phyloP scores from a whole-genome alignment of 30 jellyfish, hydroid and myxozoan species.

The Cassiopea xamachana region DNA sequence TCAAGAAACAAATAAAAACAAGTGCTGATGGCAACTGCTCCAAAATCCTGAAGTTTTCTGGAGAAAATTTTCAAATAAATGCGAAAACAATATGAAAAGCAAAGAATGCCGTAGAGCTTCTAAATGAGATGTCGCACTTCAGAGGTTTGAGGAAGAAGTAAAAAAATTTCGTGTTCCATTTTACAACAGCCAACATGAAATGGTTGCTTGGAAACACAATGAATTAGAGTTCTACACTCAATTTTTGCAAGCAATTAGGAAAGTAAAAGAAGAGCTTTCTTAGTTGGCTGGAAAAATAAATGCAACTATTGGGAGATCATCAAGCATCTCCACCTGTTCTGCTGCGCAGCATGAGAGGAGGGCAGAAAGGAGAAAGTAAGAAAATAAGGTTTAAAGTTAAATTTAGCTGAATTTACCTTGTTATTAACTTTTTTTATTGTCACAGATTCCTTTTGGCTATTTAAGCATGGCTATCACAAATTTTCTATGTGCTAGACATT shows the following conservation, averaged over 20 bases:
- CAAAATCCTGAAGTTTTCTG: conserved; percentile 52
- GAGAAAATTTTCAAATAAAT: conserved; percentile 19
- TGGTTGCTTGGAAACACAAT: conserved; percentile 50
- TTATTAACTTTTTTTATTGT: too few relatives aligned
- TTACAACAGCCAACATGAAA: background rate
- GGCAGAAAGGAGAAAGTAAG: too few relatives aligned
- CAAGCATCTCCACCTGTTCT: too few relatives aligned
- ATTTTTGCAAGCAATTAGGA: background rate
- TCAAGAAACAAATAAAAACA: conserved; percentile 20
- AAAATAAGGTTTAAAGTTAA: too few relatives aligned
- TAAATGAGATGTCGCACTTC: background rate
- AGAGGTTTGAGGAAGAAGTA: background rate
- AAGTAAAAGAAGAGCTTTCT: too few relatives aligned
- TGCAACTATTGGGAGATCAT: too few relatives aligned
- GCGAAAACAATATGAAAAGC: conserved; percentile 34
- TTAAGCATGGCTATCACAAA: too few relatives aligned
- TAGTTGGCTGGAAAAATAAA: too few relatives aligned
- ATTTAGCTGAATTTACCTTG: too few relatives aligned
- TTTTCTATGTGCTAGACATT: too few relatives aligned
- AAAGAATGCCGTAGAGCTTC: conserved; percentile 13
- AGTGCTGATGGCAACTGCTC: conserved; percentile 53
- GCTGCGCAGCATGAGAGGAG: too few relatives aligned
- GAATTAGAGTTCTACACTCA: conserved; percentile 54
- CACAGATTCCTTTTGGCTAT: too few relatives aligned
- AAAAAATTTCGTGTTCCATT: conserved; percentile 8